Percentiles rank a stretch among this genome's conserved stretches.
Evolutionary conservation across 2,888 invertebrate species (phyloP).

Genomic region (Tiphia femorata): DNA sequence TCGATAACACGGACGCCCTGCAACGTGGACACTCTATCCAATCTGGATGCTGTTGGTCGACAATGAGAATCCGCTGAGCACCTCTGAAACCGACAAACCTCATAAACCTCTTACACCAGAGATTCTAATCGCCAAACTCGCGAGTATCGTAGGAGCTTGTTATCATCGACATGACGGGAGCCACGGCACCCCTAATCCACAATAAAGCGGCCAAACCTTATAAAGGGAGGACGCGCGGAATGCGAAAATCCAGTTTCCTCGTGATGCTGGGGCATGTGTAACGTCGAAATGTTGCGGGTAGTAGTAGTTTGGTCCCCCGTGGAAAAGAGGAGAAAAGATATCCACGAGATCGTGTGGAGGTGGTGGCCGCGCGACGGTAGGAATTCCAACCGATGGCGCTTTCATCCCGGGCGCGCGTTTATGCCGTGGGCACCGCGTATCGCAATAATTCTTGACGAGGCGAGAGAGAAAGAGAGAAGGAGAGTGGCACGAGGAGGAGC

Average conservation of each 20-base stretch:
- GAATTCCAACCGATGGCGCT: conserved; percentile 4
- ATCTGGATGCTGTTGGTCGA: conserved; percentile 57
- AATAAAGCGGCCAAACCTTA: too few species aligned
- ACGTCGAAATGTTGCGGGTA: too few species aligned
- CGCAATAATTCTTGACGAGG: not conserved
- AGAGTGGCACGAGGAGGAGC: not conserved
- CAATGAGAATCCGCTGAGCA: conserved; percentile 61
- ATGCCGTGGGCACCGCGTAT: not conserved
- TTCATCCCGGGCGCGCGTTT: not conserved
- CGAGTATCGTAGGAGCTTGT: too few species aligned
- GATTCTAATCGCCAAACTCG: too few species aligned
- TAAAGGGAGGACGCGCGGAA: too few species aligned
- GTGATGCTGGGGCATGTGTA: too few species aligned
- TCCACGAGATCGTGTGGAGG: not conserved
- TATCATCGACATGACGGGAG: too few species aligned
- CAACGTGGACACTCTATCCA: conserved; percentile 65
- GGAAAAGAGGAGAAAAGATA: not conserved
- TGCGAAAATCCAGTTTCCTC: too few species aligned
- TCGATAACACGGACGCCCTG: conserved; percentile 64
- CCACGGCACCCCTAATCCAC: too few species aligned
- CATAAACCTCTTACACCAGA: too few species aligned
- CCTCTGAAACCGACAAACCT: conserved; percentile 47
- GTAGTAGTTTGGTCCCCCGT: too few species aligned
- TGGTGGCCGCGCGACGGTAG: not conserved
- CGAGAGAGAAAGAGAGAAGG: not conserved